Evolutionary conservation across 2,888 invertebrate species (phyloP), one percentile per base, ranked within the genome.

Genomic region (Drosophila pegasa): DNA sequence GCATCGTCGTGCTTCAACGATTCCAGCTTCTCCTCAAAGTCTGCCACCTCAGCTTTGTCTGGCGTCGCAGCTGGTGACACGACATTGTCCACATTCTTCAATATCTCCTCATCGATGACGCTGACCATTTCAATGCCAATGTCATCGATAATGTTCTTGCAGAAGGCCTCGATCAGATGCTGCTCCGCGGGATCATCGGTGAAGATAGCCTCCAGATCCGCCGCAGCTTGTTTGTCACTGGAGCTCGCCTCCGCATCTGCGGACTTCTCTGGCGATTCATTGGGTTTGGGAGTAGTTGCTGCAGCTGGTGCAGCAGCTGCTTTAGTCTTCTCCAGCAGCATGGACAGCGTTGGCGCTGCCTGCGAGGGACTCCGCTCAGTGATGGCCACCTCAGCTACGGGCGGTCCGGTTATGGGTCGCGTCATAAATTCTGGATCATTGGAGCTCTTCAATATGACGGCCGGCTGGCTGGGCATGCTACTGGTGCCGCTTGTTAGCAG

Each of bases 291-390:
- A 16, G 25, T 16, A 6, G 43, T 16, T 25, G 25, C 38, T 2
- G 51, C 48, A 3, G 57, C 38, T 12, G 56, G 37, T 20, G 48
- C 51, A 14, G 67, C 47, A 1, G 59, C 41, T 1, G 38, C 9
- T 67, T 92, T 91, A 62, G 93, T 93, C 73, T 93, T 93, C 73
- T 95, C 96, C 8, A 96, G 91, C 10, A 96, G 91, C 94, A 95
- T 95, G 0, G 96, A 96, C 0, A 96, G 91, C 0, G 96, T 96
- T 0, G 96, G 96, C 0, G 96, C 95, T 0, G 95, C 95, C 57
- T 94, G 94, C 0, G 95, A 95, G 0, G 95, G 95, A 2, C 94
- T 94, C 29, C 84, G 87, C 5, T 76, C 62, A 0, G 83, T 58
- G 5, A 70, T 58, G 12, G 72, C 45, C 5, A 70, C 60, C 8